A percentile compares a stretch with the other conserved stretches of the same genome.
Conservation (phyloP, 2,888 invertebrate genomes). For the Cerastis leucographa region DNA sequence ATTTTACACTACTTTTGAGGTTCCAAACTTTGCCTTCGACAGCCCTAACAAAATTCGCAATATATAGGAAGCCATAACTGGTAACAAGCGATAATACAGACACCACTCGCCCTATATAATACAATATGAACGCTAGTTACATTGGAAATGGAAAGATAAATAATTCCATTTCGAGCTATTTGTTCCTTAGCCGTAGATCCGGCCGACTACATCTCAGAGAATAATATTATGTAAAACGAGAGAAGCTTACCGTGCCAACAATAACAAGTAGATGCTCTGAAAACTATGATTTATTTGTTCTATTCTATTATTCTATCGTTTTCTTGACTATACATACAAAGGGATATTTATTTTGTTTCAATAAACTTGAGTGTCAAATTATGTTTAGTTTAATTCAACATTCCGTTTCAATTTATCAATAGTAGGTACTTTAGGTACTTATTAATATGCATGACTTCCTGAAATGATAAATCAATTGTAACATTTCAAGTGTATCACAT, state of each 20-base stretch:
- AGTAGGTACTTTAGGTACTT: neutral
- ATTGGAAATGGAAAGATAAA: constrained; percentile 74
- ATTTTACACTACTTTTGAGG: constrained; percentile 69
- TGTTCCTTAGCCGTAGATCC: constrained; percentile 65
- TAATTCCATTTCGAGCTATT: constrained; percentile 74
- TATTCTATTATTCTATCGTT: constrained; percentile 50
- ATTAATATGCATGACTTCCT: constrained; percentile 34
- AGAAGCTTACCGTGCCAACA: constrained; percentile 66
- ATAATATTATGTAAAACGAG: constrained; percentile 72
- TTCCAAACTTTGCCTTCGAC: constrained; percentile 64
- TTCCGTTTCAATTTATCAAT: constrained; percentile 20
- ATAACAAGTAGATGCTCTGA: constrained; percentile 67
- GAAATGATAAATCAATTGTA: constrained; percentile 37
- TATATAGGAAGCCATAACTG: constrained; percentile 68
- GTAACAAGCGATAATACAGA: constrained; percentile 65
- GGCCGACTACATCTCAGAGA: constrained; percentile 52
- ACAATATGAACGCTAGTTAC: constrained; percentile 68
- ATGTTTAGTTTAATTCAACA: constrained; percentile 15
- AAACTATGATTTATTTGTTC: constrained; percentile 58
- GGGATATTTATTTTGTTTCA: constrained; percentile 3
- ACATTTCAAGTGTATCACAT: constrained; percentile 23
- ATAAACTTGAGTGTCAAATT: neutral
- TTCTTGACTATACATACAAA: constrained; percentile 21
- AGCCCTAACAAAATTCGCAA: constrained; percentile 71
- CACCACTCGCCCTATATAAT: constrained; percentile 70